phyloP scores from a whole-genome alignment of 1,140 invertebrate species.

The Phortica variegata region DNA sequence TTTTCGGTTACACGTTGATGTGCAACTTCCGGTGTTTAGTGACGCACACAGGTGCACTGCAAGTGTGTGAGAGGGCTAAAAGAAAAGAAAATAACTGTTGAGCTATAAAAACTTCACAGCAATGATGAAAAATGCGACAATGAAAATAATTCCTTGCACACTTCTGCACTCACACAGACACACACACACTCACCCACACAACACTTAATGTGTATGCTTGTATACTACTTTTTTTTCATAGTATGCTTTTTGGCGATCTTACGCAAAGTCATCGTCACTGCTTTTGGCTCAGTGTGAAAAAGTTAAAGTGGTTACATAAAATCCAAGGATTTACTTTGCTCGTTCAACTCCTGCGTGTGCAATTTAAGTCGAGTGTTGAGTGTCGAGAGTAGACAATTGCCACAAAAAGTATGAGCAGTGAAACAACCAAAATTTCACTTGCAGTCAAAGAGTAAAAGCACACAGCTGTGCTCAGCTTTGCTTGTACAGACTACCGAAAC shows the following conservation, averaged over 20 bases:
- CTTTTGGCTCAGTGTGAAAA: conserved; percentile 43
- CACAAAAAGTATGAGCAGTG: too few relatives aligned
- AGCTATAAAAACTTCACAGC: conserved; percentile 43
- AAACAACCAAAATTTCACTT: too few relatives aligned
- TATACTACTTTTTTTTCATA: too few relatives aligned
- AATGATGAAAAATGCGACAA: conserved; percentile 56
- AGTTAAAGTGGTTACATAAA: conserved; percentile 54
- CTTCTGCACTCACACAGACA: conserved; percentile 24
- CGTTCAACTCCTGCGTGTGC: too few relatives aligned
- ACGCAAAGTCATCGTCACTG: not conserved
- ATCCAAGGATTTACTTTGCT: conserved; percentile 54
- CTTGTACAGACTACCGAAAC: too few relatives aligned
- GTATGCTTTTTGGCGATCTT: too few relatives aligned
- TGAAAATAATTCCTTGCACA: conserved; percentile 51
- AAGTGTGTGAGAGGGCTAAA: conserved; percentile 5
- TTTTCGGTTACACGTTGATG: conserved; percentile 22
- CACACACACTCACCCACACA: conserved; percentile 2
- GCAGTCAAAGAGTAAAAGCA: too few relatives aligned
- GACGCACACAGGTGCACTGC: conserved; percentile 45
- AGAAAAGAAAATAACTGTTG: conserved; percentile 23
- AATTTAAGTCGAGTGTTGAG: conserved; percentile 36
- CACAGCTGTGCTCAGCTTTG: too few relatives aligned
- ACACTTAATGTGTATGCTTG: too few relatives aligned
- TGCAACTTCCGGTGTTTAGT: conserved; percentile 45
- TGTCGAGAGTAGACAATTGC: too few relatives aligned